Percentiles rank a stretch among this genome's conserved stretches.
Conservation (phyloP, 2,888 invertebrate genomes). For the Troides aeacus region DNA sequence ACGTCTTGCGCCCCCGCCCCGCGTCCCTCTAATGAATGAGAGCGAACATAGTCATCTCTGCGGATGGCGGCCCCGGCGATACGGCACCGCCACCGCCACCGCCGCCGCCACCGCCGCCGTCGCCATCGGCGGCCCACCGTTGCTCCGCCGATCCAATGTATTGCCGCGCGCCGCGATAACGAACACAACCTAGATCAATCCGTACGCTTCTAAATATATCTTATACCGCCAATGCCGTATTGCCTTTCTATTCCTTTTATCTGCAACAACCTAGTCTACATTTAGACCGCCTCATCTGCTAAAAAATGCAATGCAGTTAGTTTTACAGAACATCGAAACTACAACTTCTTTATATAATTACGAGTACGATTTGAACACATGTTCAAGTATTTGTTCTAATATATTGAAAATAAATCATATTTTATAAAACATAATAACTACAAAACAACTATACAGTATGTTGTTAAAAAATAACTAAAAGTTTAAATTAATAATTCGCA, state of each 20-base stretch:
- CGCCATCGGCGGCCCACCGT: constrained; percentile 49
- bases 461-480: too few species aligned
- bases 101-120: constrained; percentile 49
- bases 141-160: constrained; percentile 49
- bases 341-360: neutral
- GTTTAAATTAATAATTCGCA: too few species aligned
- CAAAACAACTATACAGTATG: too few species aligned
- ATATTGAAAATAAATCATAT: too few species aligned
- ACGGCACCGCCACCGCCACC: constrained; percentile 54
- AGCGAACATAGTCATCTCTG: constrained; percentile 77
- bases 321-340: neutral
- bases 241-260: constrained; percentile 28
- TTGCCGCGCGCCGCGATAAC: constrained; percentile 54
- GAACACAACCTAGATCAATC: constrained; percentile 51
- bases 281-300: constrained; percentile 19
- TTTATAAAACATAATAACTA: too few species aligned
- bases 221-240: constrained; percentile 17
- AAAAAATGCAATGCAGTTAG: constrained; percentile 15
- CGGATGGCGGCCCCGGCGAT: constrained; percentile 69
- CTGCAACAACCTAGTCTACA: constrained; percentile 27
- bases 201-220: constrained; percentile 32
- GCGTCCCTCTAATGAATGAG: constrained; percentile 77
- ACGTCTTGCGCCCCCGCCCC: constrained; percentile 69
- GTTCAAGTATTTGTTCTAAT: neutral
- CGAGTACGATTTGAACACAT: neutral